Evolutionary conservation across 2,797 vertebrate species (phyloP).

Genomic region (Prunella strophiata): DNA sequence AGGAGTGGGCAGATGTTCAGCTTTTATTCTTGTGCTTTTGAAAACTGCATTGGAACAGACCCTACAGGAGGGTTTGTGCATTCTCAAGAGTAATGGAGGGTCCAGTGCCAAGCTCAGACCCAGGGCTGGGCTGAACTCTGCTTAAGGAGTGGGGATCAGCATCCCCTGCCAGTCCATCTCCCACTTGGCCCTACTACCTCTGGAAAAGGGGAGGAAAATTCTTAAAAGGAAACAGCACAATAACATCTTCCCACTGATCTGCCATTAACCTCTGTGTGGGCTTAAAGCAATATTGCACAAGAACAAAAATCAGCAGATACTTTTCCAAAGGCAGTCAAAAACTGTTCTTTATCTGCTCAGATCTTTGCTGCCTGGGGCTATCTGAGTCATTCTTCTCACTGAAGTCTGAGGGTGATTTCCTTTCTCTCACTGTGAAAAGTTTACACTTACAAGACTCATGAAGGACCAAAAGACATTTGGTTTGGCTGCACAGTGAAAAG

Average conservation of each 20-base stretch:
- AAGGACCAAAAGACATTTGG: not conserved
- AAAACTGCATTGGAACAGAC: not conserved
- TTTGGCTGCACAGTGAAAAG: not conserved
- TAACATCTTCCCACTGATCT: not conserved
- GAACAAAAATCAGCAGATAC: not conserved
- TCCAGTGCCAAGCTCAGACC: not conserved
- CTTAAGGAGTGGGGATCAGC: not conserved
- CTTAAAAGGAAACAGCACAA: not conserved
- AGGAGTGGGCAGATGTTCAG: not conserved
- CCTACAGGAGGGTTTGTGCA: accelerated
- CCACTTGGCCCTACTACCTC: not conserved
- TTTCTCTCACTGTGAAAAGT: constrained; percentile 8
- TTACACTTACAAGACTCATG: not conserved
- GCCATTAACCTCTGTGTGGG: not conserved
- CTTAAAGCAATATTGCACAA: not conserved
- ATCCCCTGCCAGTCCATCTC: not conserved
- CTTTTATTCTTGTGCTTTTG: not conserved
- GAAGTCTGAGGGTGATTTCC: constrained; percentile 1
- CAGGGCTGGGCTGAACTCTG: not conserved
- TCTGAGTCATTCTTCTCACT: constrained; percentile 30
- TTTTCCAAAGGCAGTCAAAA: constrained; percentile 14
- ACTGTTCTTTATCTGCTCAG: not conserved
- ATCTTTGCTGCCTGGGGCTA: constrained; percentile 42
- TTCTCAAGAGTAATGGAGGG: accelerated
- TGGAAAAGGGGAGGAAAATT: not conserved